Evolutionary conservation across 2,888 invertebrate genomes (phyloP), one percentile per base, ranked within the genome.

Genomic region (Xestia rhomboidea): DNA sequence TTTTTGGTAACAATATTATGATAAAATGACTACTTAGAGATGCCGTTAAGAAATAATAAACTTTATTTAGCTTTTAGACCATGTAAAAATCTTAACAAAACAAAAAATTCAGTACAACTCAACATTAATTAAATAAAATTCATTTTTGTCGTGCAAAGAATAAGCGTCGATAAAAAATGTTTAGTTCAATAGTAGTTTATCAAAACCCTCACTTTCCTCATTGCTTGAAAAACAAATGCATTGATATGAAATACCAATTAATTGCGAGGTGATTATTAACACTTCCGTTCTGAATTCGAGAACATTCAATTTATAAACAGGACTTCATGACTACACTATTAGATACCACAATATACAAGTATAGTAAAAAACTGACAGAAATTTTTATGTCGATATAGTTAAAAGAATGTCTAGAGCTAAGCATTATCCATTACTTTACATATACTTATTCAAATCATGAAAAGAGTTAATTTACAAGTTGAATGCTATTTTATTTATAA

Each of bases 331-430:
- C 90, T 92, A 91, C 72, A 73, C 54, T 85, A 81, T 89, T 84
- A 85, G 88, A 89, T 84, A 84, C 89, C 89, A 89, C 85, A 89
- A 87, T 90, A 92, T 92, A 92, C 90, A 92, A 91, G 89, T 92
- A 93, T 89, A 91, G 91, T 93, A 93, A 92, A 94, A 94, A 94
- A 92, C 91, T 89, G 93, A 92, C 92, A 87, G 86, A 91, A 79
- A 87, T 89, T 93, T 92, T 89, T 87, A 90, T 92, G 90, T 90
- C 73, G 91, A 91, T 90, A 91, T 91, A 92, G 92, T 94, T 94
- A 94, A 90, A 93, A 94, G 92, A 94, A 95, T 93, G 93, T 91
- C 95, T 95, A 95, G 93, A 95, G 93, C 93, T 94, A 94, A 91
- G 90, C 88, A 91, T 92, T 91, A 90, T 87, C 86, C 77, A 83